Conservation (phyloP, 2,113 vertebrate genomes). For the Elanoides forficatus region DNA sequence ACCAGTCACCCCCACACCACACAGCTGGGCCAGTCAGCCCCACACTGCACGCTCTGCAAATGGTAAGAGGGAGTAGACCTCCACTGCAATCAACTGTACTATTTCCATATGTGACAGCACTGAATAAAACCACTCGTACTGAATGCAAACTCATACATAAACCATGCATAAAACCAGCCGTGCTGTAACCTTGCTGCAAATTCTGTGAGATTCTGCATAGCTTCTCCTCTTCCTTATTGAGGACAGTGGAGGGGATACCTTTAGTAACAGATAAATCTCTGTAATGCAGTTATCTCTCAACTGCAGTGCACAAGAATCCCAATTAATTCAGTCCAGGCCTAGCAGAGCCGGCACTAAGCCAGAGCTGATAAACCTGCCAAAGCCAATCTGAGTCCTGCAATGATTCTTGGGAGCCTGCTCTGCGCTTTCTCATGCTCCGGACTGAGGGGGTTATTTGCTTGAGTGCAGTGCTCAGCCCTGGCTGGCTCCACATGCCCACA, state of each 20-base stretch:
- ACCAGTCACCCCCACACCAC: background rate
- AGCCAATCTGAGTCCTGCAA: conserved; percentile 53
- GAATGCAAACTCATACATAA: conserved; percentile 12
- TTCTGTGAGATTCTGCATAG: conserved; percentile 18
- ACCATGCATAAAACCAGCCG: background rate
- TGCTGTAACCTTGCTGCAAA: conserved; percentile 3
- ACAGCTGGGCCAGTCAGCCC: background rate
- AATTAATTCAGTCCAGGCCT: conserved; percentile 66
- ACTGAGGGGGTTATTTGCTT: background rate
- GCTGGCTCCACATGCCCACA: background rate
- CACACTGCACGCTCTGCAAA: background rate
- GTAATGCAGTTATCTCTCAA: conserved; percentile 65
- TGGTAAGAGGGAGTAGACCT: background rate
- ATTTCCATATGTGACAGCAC: background rate
- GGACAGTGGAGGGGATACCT: conserved; percentile 50
- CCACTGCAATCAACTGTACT: background rate
- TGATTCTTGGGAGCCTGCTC: conserved; percentile 9
- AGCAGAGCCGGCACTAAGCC: conserved; percentile 58
- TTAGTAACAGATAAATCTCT: conserved; percentile 61
- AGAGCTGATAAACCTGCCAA: conserved; percentile 63
- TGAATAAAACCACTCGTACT: background rate
- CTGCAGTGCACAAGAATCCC: conserved; percentile 56
- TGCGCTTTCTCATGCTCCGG: rapidly evolving
- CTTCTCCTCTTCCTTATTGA: conserved; percentile 29
- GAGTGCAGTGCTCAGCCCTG: background rate